phyloP scores from a whole-genome alignment of 2,797 vertebrate species.

The Eptatretus atami region DNA sequence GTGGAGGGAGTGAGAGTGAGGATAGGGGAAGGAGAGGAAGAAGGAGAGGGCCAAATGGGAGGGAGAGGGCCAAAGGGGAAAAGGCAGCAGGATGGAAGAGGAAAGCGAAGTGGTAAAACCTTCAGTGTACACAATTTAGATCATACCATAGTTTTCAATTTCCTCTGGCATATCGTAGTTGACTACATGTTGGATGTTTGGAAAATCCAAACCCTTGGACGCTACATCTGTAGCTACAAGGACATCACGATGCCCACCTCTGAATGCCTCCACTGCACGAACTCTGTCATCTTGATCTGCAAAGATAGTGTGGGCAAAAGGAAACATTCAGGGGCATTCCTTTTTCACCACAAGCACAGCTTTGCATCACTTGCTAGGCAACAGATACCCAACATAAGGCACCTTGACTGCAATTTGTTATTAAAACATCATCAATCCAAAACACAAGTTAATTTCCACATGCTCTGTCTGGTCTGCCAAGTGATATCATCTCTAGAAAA shows the following conservation, averaged over 20 bases:
- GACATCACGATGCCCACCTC: conserved; percentile 80
- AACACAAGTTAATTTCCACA: too few relatives aligned
- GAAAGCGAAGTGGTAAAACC: not conserved
- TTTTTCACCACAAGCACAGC: too few relatives aligned
- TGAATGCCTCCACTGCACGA: conserved; percentile 85
- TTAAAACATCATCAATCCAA: too few relatives aligned
- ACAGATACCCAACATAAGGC: too few relatives aligned
- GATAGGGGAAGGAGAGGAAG: too few relatives aligned
- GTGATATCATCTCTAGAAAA: too few relatives aligned
- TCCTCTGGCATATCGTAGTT: conserved; percentile 98
- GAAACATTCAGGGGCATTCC: too few relatives aligned
- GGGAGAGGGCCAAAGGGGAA: not conserved
- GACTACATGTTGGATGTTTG: conserved; percentile 81
- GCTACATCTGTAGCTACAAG: conserved; percentile 81
- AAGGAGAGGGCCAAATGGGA: too few relatives aligned
- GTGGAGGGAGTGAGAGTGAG: too few relatives aligned
- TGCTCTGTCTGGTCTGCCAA: too few relatives aligned
- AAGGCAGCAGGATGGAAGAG: not conserved
- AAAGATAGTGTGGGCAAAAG: conserved; percentile 7
- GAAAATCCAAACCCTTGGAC: conserved; percentile 87
- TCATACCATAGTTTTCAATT: conserved; percentile 82
- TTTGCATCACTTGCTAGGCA: too few relatives aligned
- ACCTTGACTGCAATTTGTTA: too few relatives aligned
- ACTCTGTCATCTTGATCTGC: conserved; percentile 87
- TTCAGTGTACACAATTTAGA: fast-evolving